Percentiles rank a stretch among this genome's conserved stretches.
These are phyloP conservation scores for Ctenodactylus gundi DNA, from an alignment of 2,113 vertebrate genomes.

Conservation along the genomic window DNA sequence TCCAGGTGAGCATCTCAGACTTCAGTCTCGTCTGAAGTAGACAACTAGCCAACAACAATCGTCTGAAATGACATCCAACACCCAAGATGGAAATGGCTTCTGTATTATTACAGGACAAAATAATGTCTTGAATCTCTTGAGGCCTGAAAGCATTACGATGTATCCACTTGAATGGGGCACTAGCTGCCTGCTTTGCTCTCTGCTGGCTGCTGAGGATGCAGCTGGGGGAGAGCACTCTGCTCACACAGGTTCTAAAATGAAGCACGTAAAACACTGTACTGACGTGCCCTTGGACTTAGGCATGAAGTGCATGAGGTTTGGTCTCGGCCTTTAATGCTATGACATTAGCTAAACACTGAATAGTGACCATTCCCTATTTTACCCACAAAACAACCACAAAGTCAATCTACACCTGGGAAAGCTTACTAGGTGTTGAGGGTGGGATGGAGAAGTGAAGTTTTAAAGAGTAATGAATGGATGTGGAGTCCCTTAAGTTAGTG, in stretches of 20 bases:
- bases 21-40: not conserved
- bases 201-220: not conserved
- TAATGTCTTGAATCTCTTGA: not conserved
- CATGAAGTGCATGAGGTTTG: too few relatives aligned
- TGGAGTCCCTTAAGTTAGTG: fast-evolving
- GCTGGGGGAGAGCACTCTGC: not conserved
- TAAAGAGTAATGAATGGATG: not conserved
- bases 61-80: not conserved
- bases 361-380: too few relatives aligned
- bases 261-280: not conserved
- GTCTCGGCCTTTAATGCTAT: too few relatives aligned
- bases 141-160: not conserved
- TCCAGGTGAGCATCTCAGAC: fast-evolving
- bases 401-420: conserved; percentile 16
- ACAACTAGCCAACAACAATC: too few relatives aligned
- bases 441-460: conserved; percentile 61
- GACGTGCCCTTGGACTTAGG: not conserved
- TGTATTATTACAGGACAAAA: not conserved
- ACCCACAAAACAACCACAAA: too few relatives aligned
- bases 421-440: conserved; percentile 70
- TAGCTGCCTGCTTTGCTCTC: not conserved
- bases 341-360: too few relatives aligned
- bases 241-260: not conserved
- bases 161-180: not conserved
- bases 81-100: not conserved